These are phyloP conservation scores for Fregata magnificens DNA, from an alignment of 2,113 vertebrate genomes.

Conservation along the genomic window DNA sequence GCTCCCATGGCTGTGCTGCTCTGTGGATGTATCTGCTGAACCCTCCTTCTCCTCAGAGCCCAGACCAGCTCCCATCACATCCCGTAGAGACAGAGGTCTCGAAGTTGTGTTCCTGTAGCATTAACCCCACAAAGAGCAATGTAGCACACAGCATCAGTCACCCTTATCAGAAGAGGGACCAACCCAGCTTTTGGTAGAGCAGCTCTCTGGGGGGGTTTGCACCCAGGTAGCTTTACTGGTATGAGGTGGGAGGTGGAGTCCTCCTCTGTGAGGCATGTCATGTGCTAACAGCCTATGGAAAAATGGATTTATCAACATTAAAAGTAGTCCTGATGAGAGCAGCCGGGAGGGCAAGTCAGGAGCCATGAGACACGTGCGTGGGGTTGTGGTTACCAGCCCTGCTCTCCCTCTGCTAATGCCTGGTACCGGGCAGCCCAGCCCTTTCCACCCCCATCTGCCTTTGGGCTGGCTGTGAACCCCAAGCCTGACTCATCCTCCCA, in stretches of 20 bases:
- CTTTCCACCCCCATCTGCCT: not conserved
- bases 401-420: not conserved
- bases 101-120: not conserved
- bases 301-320: not conserved
- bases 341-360: accelerated
- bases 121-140: not conserved
- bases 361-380: accelerated
- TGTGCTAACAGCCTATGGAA: not conserved
- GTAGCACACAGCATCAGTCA: not conserved
- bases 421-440: not conserved
- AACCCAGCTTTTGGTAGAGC: not conserved
- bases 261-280: not conserved
- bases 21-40: not conserved
- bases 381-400: not conserved
- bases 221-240: not conserved
- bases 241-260: not conserved
- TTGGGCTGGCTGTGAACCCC: not conserved
- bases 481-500: not conserved
- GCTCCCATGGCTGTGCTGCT: not conserved
- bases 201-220: not conserved
- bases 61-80: not conserved
- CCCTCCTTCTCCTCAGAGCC: not conserved
- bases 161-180: not conserved
- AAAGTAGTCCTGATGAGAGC: not conserved
- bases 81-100: not conserved